Percentiles rank a stretch among this genome's conserved stretches.
Conservation (phyloP, 2,797 vertebrate species). For the Amblyopsis hoosieri region DNA sequence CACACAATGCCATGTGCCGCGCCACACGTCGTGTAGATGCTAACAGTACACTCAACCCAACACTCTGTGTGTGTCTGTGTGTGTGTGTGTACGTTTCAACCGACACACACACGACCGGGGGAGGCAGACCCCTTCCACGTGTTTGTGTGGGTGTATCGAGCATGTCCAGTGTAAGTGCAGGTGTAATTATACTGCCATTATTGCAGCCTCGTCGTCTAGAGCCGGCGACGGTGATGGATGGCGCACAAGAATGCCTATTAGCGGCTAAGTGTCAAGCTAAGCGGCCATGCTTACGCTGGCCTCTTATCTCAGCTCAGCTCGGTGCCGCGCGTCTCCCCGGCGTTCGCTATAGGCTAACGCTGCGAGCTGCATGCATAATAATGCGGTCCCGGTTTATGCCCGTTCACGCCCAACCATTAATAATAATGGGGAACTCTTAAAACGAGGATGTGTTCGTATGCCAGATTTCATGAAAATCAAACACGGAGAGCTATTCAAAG, state of each 20-base stretch:
- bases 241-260: constrained; percentile 30
- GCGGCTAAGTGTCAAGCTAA: constrained; percentile 16
- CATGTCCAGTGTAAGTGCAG: constrained; percentile 14
- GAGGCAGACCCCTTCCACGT: constrained; percentile 6
- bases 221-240: constrained; percentile 41
- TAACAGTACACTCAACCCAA: neutral
- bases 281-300: constrained; percentile 6
- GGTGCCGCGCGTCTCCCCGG: neutral
- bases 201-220: constrained; percentile 13
- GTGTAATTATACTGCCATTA: constrained; percentile 17
- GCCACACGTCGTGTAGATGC: neutral
- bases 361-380: constrained; percentile 14
- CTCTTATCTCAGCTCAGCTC: constrained; percentile 11
- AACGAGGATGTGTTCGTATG: constrained; percentile 9
- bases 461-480: constrained; percentile 12
- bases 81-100: no score
- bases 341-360: constrained; percentile 15
- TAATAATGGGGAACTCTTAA: constrained; percentile 4
- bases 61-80: no score
- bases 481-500: constrained; percentile 20
- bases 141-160: constrained; percentile 1
- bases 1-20: neutral
- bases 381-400: constrained; percentile 14
- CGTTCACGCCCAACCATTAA: constrained; percentile 13
- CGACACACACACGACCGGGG: neutral